These are phyloP conservation scores for Pediacus dermestoides DNA, from an alignment of 2,888 invertebrate species.

Conservation along the genomic window DNA sequence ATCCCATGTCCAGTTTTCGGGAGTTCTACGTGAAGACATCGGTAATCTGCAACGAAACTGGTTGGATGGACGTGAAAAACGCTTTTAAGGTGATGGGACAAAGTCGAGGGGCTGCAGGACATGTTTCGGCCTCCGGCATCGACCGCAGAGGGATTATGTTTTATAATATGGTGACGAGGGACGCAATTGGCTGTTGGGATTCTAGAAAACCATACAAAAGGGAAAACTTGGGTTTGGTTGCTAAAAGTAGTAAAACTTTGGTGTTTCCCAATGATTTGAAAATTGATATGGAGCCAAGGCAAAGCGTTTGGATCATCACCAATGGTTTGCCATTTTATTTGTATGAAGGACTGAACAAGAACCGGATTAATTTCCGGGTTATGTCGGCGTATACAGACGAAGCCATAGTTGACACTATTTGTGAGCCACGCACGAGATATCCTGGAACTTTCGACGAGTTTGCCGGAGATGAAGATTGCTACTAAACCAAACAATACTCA, in stretches of 20 bases:
- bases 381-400: constrained; percentile 63
- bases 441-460: constrained; percentile 23
- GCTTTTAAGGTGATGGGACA: constrained; percentile 45
- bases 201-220: constrained; percentile 65
- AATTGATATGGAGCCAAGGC: constrained; percentile 64
- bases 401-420: constrained; percentile 64
- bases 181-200: constrained; percentile 79
- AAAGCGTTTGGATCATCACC: constrained; percentile 73
- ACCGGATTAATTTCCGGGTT: constrained; percentile 71
- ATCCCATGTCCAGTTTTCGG: constrained; percentile 76
- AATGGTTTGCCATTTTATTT: constrained; percentile 73
- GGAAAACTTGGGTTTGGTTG: constrained; percentile 61
- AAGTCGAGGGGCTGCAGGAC: constrained; percentile 60
- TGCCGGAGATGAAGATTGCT: constrained; percentile 19
- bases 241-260: constrained; percentile 59
- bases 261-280: constrained; percentile 80
- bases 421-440: constrained; percentile 57
- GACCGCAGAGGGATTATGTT: constrained; percentile 71
- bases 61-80: constrained; percentile 45
- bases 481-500: constrained; percentile 6
- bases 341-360: constrained; percentile 59
- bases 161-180: constrained; percentile 72
- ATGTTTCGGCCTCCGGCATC: constrained; percentile 71
- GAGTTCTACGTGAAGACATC: constrained; percentile 72
- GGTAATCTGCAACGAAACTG: constrained; percentile 59